Percentiles rank a stretch among this genome's conserved stretches.
Evolutionary conservation across 35 echinoderm and acorn worm species (phyloP).

Genomic region (Eucidaris tribuloides): DNA sequence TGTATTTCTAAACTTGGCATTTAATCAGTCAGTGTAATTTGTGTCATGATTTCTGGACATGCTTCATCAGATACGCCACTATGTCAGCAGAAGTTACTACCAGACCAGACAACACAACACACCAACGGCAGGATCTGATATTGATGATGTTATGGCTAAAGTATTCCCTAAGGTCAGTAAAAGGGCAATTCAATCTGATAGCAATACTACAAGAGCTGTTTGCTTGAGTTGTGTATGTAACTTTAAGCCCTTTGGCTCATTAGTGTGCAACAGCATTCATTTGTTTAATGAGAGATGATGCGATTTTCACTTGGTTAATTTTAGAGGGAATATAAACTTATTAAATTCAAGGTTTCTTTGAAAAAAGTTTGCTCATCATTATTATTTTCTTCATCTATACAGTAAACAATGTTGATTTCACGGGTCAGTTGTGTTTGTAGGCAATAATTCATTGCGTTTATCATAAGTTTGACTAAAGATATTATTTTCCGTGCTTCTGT

Average conservation of each 20-base stretch:
- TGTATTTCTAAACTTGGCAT: no score
- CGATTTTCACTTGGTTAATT: no score
- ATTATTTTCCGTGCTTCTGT: no score
- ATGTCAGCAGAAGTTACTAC: constrained; percentile 61
- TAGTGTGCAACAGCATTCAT: neutral
- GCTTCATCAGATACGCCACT: constrained; percentile 81
- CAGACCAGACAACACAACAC: constrained; percentile 54
- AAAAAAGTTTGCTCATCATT: neutral
- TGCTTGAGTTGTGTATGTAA: neutral
- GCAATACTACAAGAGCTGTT: no score
- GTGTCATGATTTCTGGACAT: no score
- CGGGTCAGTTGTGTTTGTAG: no score
- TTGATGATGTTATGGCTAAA: constrained; percentile 45
- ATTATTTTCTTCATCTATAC: neutral
- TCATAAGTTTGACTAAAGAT: no score
- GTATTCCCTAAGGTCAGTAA: constrained; percentile 74
- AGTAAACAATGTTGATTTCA: no score
- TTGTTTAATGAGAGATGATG: neutral
- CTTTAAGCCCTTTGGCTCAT: neutral
- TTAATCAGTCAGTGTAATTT: no score
- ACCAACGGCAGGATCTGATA: constrained; percentile 9
- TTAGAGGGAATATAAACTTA: no score
- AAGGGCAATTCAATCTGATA: no score
- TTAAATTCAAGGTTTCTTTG: neutral
- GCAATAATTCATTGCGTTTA: no score